Percentiles rank a stretch among this genome's conserved stretches.
phyloP scores from a whole-genome alignment of 2,113 vertebrate genomes.

The Phrynosoma platyrhinos region DNA sequence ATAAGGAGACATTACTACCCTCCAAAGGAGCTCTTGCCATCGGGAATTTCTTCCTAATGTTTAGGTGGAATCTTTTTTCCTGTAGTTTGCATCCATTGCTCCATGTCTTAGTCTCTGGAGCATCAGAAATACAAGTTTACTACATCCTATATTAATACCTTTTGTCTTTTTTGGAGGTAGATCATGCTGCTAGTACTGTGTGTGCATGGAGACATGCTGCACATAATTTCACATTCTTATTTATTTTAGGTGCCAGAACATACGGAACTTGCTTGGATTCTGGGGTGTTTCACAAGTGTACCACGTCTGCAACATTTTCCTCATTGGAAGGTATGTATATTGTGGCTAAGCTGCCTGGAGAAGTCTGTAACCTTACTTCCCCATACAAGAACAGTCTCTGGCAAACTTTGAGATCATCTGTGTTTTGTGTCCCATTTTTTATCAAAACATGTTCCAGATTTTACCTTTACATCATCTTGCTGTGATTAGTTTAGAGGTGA shows the following conservation, averaged over 20 bases:
- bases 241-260: slow-evolving; percentile 88
- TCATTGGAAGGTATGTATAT: slow-evolving; percentile 92
- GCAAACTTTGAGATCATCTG: not conserved
- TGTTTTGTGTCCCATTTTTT: not conserved
- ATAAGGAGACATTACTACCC: too few relatives aligned
- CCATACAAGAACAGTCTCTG: not conserved
- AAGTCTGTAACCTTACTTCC: not conserved
- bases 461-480: not conserved
- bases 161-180: not conserved
- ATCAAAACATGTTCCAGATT: not conserved
- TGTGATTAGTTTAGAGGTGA: not conserved
- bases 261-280: slow-evolving; percentile 91
- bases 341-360: not conserved
- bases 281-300: slow-evolving; percentile 91
- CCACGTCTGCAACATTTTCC: slow-evolving; percentile 91
- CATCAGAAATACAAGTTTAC: not conserved
- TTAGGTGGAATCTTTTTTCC: too few relatives aligned
- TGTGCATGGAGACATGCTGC: not conserved
- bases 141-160: not conserved
- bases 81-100: too few relatives aligned
- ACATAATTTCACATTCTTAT: slow-evolving; percentile 21
- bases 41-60: too few relatives aligned
- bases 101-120: too few relatives aligned
- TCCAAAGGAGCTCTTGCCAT: too few relatives aligned
- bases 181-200: not conserved